Evolutionary conservation across 1,140 invertebrate genomes (phyloP).

Genomic region (Heliothis virescens): DNA sequence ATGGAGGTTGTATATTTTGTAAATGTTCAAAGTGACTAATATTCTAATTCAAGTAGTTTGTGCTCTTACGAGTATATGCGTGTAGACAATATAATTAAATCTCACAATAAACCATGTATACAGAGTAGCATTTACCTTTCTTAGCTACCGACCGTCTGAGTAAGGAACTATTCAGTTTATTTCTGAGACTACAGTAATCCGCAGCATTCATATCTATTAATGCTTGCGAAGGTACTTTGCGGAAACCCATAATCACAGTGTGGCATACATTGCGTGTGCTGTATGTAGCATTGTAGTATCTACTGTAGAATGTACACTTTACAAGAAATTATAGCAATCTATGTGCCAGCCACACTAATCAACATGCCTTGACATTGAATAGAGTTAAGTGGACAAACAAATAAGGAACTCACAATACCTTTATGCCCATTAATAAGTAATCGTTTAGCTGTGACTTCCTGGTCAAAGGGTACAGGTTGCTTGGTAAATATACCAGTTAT

Average conservation of each 20-base stretch:
- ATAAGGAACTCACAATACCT: constrained; percentile 32
- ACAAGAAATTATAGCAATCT: constrained; percentile 36
- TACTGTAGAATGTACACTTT: not conserved
- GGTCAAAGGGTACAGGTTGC: constrained; percentile 32
- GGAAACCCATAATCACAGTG: not conserved
- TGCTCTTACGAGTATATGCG: too few relatives aligned
- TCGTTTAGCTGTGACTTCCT: constrained; percentile 14
- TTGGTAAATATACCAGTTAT: constrained; percentile 9
- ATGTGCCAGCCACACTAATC: constrained; percentile 13
- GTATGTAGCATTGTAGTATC: not conserved
- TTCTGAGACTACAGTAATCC: too few relatives aligned
- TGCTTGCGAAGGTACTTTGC: too few relatives aligned
- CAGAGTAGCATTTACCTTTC: too few relatives aligned
- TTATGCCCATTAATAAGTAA: constrained; percentile 7
- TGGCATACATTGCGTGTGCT: not conserved
- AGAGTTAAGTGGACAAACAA: constrained; percentile 8
- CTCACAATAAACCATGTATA: too few relatives aligned
- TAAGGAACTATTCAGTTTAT: too few relatives aligned
- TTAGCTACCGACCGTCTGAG: too few relatives aligned
- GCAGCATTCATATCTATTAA: not conserved
- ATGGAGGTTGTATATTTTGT: too few relatives aligned
- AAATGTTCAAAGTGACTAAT: too few relatives aligned
- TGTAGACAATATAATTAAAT: too few relatives aligned
- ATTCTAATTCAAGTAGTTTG: too few relatives aligned
- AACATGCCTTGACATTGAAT: constrained; percentile 18